Base-by-base conservation (phyloP, 2,797 vertebrate species). In the Sparus aurata region DNA sequence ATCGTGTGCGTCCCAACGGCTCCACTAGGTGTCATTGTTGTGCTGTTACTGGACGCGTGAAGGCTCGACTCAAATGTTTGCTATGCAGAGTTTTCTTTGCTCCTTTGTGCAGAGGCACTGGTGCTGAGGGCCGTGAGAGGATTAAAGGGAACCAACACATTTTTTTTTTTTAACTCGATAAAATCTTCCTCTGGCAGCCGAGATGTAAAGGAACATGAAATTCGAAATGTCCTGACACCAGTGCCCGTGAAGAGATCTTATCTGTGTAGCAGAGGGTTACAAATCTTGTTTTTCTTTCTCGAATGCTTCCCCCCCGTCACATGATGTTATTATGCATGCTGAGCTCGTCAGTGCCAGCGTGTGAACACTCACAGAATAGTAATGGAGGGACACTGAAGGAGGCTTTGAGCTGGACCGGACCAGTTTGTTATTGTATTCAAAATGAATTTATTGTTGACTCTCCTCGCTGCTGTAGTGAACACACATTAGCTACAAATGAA, bases 401-500 rank as follows among this genome's bases (percentile, higher is more conserved):
- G 83, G 59, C 57, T 84, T 58, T 87, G 16, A 89, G 87, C 70
- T 63, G 34, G 79, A 91, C 90, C 80, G 90, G 87, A 89, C 94
- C 95, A 94, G 94, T 96, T 95, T 96, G 94, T 96, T 93, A 92
- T 95, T 97, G 95, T 98, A 97, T 97, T 97, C 96, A 91, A 95
- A 95, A 94, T 92, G 85, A 93, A 93, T 97, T 97, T 98, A 98
- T 97, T 98, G 95, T 97, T 90, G 93, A 92, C 89, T 91, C 88
- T 92, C 85, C 81, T 93, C 69, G 83, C 92, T 87, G 90, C 92
- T 92, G 91, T 94, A 93, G 90, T 94, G 94, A 95, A 96, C 96
- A 97, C 96, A 94, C 95, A 96, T 86, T 95, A 97, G 97, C 96
- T 97, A 96, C 96, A 97, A 97, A 96, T 95, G 94, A 97, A 95